Base-by-base conservation (phyloP, 2,113 vertebrate species). In the Notothenia coriiceps region DNA sequence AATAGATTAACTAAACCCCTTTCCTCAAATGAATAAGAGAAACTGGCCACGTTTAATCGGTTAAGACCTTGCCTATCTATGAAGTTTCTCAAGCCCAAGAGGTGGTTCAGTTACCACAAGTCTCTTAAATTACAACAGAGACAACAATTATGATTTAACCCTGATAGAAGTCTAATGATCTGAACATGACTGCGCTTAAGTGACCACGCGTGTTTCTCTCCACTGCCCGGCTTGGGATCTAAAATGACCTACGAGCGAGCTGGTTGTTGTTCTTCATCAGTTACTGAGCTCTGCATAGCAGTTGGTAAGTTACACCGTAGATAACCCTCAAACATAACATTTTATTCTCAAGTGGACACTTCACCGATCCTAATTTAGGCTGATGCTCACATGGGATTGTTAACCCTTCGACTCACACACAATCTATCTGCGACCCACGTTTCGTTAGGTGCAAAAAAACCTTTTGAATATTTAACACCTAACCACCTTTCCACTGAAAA, bases 391-490 rank as follows among this genome's bases (percentile, higher is more conserved):
- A 88, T 77, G 83, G 68, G 83, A 80, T 80, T 82, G 86, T 94
- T 94, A 95, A 95, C 94, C 95, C 94, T 96, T 95, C 92, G 93
- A 94, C 88, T 83, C 88, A 91, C 86, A 90, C 73, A 90, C 92
- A 91, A 92, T 68, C 90, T 82, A 86, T 86, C 89, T 93, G 93
- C 92, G 60, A 94, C 93, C 94, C 92, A 93, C 14, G 89, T 88
- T 46, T 29, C 75, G 81, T 86, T 90, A 91, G 78, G 87, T 64
- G 69, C 35, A 83, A 40, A 69, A 1, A 66, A 50, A 40, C 52
- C 15, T 43, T 54, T 35, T 51, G n/a, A 74, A 29, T 70, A 74
- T 3, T 67, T 14, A 82, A 69, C 80, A 89, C 92, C 92, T 77
- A 94, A 93, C 85, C 75, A 91, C 85, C 87, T 88, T 61, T 88